phyloP scores from a whole-genome alignment of 2,888 invertebrate species.

The Arge pagana region DNA sequence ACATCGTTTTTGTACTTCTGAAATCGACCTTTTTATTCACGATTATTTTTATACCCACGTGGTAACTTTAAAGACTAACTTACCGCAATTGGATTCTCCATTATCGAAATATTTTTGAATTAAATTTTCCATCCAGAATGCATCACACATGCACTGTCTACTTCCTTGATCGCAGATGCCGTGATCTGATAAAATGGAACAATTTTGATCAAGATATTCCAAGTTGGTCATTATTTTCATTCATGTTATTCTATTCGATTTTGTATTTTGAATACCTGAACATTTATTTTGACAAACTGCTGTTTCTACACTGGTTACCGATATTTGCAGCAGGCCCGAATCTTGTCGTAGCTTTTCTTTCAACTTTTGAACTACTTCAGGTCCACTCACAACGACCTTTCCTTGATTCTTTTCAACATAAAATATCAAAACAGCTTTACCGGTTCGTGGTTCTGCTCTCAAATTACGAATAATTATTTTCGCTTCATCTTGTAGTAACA shows the following conservation, averaged over 20 bases:
- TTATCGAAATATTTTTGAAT: conserved; percentile 68
- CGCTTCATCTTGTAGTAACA: conserved; percentile 76
- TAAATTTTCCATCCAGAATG: conserved; percentile 95
- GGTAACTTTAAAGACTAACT: conserved; percentile 30
- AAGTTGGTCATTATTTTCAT: not conserved
- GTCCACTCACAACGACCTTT: conserved; percentile 61
- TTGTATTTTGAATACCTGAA: conserved; percentile 65
- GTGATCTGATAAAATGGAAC: too few relatives aligned
- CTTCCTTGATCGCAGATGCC: conserved; percentile 85
- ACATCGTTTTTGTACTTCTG: not conserved
- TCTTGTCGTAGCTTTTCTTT: conserved; percentile 73
- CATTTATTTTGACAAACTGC: conserved; percentile 90
- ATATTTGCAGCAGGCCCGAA: conserved; percentile 71
- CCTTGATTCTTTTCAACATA: conserved; percentile 67
- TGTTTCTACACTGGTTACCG: conserved; percentile 80
- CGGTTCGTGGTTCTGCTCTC: conserved; percentile 60
- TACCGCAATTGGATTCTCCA: conserved; percentile 83
- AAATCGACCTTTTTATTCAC: not conserved
- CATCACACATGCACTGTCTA: conserved; percentile 86
- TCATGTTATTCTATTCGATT: not conserved
- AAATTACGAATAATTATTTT: conserved; percentile 60
- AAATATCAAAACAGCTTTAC: conserved; percentile 66
- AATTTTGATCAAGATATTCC: not conserved
- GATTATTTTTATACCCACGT: conserved; percentile 25
- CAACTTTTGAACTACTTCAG: conserved; percentile 69